Evolutionary conservation across 2,797 vertebrate species (phyloP).

Genomic region (Spatula clypeata): DNA sequence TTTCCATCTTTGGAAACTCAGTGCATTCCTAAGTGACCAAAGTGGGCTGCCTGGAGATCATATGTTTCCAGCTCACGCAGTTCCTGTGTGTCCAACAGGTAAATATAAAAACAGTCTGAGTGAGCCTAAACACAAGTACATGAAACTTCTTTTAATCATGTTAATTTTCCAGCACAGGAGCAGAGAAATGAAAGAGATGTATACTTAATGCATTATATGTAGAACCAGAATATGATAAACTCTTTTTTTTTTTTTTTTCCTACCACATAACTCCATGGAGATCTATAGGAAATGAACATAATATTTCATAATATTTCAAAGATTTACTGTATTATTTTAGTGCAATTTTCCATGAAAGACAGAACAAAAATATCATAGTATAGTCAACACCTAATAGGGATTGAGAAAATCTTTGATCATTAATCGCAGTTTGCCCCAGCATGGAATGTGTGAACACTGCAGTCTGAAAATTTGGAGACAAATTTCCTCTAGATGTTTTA

Average conservation of each 20-base stretch:
- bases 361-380: not conserved
- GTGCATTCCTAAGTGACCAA: not conserved
- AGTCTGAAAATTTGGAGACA: not conserved
- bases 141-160: not conserved
- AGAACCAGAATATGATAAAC: not conserved
- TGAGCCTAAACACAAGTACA: not conserved
- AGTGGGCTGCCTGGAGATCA: fast-evolving
- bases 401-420: not conserved
- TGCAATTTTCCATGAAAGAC: fast-evolving
- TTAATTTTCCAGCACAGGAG: not conserved
- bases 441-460: not conserved
- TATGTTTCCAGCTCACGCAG: not conserved
- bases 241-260: not conserved
- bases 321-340: not conserved
- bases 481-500: not conserved
- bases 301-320: not conserved
- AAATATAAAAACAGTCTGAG: not conserved
- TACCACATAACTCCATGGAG: not conserved
- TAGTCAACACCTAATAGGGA: not conserved
- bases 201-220: not conserved
- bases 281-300: not conserved
- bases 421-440: not conserved
- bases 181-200: not conserved
- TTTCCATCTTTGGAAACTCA: not conserved
- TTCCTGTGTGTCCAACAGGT: not conserved